Percentiles rank a stretch among this genome's conserved stretches.
Conservation (phyloP, 1,140 invertebrate genomes). For the Habropoda laboriosa region DNA sequence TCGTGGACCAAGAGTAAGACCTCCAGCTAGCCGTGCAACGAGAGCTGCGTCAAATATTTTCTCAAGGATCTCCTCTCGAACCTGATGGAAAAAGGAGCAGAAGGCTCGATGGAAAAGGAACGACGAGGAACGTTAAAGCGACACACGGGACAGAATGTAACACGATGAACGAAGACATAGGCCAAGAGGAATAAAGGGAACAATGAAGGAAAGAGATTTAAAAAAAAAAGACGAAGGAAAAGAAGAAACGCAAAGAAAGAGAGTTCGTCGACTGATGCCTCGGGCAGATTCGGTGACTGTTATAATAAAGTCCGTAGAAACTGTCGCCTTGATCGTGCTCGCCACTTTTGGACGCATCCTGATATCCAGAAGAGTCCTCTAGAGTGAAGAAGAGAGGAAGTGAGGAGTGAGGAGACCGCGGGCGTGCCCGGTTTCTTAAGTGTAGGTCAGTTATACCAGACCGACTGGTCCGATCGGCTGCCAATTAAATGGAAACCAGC, state of each 20-base stretch:
- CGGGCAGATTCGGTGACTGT: conserved; percentile 1
- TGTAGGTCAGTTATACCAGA: conserved; percentile 73
- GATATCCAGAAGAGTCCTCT: neutral
- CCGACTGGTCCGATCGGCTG: conserved; percentile 65
- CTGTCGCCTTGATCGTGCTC: conserved; percentile 18
- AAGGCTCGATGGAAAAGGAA: neutral
- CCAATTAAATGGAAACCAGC: conserved; percentile 64
- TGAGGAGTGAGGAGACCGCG: neutral
- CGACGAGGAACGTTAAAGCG: neutral
- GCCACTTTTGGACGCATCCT: neutral
- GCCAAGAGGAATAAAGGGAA: neutral
- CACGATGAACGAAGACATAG: neutral
- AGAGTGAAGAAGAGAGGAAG: too few relatives aligned
- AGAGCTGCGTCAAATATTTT: conserved; percentile 47
- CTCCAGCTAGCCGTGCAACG: conserved; percentile 22
- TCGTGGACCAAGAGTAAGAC: conserved; percentile 13
- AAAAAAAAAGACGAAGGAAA: neutral
- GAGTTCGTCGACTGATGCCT: conserved; percentile 3
- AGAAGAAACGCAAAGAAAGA: neutral
- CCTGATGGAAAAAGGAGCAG: neutral
- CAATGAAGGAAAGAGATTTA: neutral
- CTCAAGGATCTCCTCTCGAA: conserved; percentile 39
- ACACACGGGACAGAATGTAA: too few relatives aligned
- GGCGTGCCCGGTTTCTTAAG: conserved; percentile 44
- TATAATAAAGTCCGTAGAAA: neutral